Conservation (phyloP, 2,113 vertebrate genomes). For the Barnardius zonarius region DNA sequence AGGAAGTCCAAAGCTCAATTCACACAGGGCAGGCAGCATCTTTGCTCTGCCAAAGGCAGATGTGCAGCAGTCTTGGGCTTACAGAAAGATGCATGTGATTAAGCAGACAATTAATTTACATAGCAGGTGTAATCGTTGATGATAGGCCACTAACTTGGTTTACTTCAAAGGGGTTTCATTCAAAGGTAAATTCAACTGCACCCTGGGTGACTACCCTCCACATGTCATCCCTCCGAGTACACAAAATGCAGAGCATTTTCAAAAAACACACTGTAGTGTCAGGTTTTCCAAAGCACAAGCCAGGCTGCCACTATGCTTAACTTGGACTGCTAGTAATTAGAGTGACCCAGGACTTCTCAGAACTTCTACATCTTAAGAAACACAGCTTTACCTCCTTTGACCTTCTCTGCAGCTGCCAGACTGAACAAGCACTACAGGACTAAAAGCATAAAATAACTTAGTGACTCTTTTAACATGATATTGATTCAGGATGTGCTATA, state of each 20-base stretch:
- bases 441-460: constrained; percentile 44
- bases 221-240: not conserved
- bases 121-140: not conserved
- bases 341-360: constrained; percentile 15
- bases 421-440: not conserved
- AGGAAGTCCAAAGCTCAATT: not conserved
- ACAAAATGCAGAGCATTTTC: not conserved
- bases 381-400: not conserved
- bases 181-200: not conserved
- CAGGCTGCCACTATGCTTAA: constrained; percentile 23
- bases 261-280: not conserved
- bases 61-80: not conserved
- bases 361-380: constrained; percentile 44
- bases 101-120: not conserved
- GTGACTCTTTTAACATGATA: constrained; percentile 27
- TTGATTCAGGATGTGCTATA: not conserved
- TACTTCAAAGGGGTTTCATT: not conserved
- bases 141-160: not conserved
- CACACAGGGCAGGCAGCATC: not conserved
- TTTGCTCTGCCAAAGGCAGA: not conserved
- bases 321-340: constrained; percentile 44
- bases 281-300: not conserved
- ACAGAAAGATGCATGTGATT: not conserved
- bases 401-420: constrained; percentile 34
- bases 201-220: not conserved